Base-by-base conservation (phyloP, 2,113 vertebrate genomes). In the Rousettus leschenaultii region DNA sequence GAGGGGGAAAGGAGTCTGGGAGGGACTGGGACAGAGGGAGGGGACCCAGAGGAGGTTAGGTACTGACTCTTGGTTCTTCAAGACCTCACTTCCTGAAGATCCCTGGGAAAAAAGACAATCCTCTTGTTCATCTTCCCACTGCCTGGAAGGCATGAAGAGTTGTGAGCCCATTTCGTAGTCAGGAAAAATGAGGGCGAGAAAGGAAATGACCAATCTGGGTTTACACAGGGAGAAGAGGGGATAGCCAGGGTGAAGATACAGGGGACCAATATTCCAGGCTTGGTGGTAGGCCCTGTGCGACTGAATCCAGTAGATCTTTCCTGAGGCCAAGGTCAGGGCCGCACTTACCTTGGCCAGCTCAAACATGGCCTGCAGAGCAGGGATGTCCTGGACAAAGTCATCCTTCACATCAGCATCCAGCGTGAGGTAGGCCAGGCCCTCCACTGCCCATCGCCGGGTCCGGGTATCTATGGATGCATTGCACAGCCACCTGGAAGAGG, bases 341-440 rank as follows among this genome's bases (percentile, higher is more conserved):
- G 13, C 0, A 19, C 89, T 77, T 97, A 99, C 99, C 99, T 99
- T 99, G 83, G 99, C 98, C 93, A 99, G 98, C 75, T 99, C 99
- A 97, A 99, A 99, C 99, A 99, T 99, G 97, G 99, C 99, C 98
- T 99, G 99, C 98, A 99, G 79, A 33, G 99, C 99, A 70, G 97
- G 98, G 63, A 99, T 99, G 61, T 99, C 99, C 95, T 99, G 99
- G 87, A 99, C 99, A 96, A 99, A 99, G 97, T 99, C 99, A 33
- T 99, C 99, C 97, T 99, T 99, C 83, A 99, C 99, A 2, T 99
- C 99, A 2, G 99, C 99, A 48, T 99, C 99, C 7, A 99, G 99
- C 0, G 99, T 99, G 95, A 99, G 98, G 92, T 99, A 99, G 0
- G 99, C 99, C 93, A 99, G 97, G 63, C 99, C 99, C 94, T 99